Evolutionary conservation across 2,113 vertebrate species (phyloP), one percentile per base, ranked within the genome.

Genomic region (Micromys minutus): DNA sequence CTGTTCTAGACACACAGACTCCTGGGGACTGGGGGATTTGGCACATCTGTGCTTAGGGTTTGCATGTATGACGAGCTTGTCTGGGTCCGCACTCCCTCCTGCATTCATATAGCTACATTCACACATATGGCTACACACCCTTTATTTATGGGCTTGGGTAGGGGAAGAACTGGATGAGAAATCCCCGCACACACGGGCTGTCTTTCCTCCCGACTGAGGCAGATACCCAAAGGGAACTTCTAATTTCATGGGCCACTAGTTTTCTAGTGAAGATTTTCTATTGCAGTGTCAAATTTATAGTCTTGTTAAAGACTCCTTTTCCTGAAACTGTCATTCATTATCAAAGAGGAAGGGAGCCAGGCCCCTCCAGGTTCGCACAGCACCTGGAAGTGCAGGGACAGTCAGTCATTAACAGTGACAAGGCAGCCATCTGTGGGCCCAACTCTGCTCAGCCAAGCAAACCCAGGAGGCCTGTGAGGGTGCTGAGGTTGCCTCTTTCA

Each of bases 261-360:
- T 67, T 17, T n/a, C 94, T 31, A 61, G 47, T 12, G 45, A 75
- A 34, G 76, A 52, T 11, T 2, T 63, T 89, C 94, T 31, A 67
- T 42, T 92, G 90, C 61, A 87, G 50, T 59, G 31, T 74, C 76
- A 91, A n/a, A 87, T 86, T 95, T 92, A 89, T 59, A 36, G 55
- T 84, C 26, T 50, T 36, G 26, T 91, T 91, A 92, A 95, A 96
- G 57, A 94, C 84, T 59, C 67, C 88, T 80, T 93, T 24, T 90
- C 92, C 94, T 94, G 94, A 92, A 96, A 96, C 24, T 15, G 59
- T 47, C 59, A 61, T 90, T 57, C 34, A 22, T 13, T 34, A 1
- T 71, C 90, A 85, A 21, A 93, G 86, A 93, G 88, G 34, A 80
- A 42, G 36, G 77, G 31, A n/a, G 19, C 39, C 1, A 63, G 0